These are phyloP conservation scores for Sitta europaea DNA, from an alignment of 2,113 vertebrate species.

Conservation along the genomic window DNA sequence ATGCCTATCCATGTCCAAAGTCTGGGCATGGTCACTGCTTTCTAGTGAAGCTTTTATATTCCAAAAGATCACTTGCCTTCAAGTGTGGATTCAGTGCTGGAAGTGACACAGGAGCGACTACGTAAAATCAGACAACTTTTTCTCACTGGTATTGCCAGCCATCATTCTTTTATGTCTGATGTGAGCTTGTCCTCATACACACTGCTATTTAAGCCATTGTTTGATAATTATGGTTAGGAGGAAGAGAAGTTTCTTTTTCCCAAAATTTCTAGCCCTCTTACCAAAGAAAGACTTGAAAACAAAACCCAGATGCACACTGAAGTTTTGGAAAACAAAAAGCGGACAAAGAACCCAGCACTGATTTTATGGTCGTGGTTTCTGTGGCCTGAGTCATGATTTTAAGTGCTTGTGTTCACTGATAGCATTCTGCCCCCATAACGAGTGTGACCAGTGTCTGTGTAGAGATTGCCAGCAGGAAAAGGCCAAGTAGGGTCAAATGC, in stretches of 20 bases:
- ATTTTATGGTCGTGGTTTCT: background rate
- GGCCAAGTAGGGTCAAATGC: background rate
- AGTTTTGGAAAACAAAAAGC: background rate
- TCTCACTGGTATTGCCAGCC: background rate
- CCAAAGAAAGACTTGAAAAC: background rate
- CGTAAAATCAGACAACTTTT: background rate
- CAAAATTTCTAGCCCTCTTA: background rate
- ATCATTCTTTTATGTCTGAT: background rate
- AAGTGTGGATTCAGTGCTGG: background rate
- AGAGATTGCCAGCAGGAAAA: slow-evolving; percentile 13
- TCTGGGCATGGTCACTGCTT: background rate
- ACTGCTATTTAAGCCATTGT: background rate
- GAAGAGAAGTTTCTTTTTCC: background rate
- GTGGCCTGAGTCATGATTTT: slow-evolving; percentile 8
- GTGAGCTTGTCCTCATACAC: background rate
- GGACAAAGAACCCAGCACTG: background rate
- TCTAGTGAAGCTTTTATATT: background rate
- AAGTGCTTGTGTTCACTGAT: background rate
- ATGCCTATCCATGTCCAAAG: background rate
- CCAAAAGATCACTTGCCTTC: background rate
- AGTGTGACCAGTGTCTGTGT: background rate
- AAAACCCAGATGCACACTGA: background rate
- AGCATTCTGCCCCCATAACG: background rate
- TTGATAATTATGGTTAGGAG: background rate
- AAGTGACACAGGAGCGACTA: background rate